Percentiles rank a stretch among this genome's conserved stretches.
Conservation (phyloP, 1,140 invertebrate species). For the Heliconius eleuchia region DNA sequence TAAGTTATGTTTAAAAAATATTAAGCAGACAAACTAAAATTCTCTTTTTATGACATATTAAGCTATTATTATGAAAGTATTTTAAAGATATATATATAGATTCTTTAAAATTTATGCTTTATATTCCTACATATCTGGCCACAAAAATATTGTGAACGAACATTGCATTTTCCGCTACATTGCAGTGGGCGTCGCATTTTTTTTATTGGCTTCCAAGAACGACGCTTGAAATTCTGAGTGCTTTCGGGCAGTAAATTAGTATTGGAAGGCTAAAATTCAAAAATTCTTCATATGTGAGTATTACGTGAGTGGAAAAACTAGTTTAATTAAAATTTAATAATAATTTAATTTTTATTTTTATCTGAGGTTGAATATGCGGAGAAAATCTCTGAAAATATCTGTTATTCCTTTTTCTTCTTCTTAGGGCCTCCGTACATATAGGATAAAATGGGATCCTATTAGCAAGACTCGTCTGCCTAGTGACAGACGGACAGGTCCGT, state of each 20-base stretch:
- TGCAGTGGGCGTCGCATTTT: not conserved
- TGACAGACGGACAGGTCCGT: too few relatives aligned
- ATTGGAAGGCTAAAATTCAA: constrained; percentile 5
- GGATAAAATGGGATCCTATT: too few relatives aligned
- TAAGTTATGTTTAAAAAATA: too few relatives aligned
- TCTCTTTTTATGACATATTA: not conserved
- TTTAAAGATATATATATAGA: not conserved
- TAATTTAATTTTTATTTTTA: too few relatives aligned
- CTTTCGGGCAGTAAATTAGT: constrained; percentile 7
- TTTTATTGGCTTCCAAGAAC: constrained; percentile 14
- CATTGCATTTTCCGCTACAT: not conserved
- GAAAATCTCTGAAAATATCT: too few relatives aligned
- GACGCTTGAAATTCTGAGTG: constrained; percentile 3
- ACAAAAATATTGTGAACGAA: constrained; percentile 1
- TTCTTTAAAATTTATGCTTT: not conserved
- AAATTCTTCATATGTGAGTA: not conserved
- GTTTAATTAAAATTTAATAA: too few relatives aligned
- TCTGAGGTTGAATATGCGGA: too few relatives aligned
- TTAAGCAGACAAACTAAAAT: too few relatives aligned
- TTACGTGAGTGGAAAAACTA: not conserved
- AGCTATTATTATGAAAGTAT: not conserved
- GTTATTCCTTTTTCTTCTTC: too few relatives aligned
- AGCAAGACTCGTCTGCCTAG: too few relatives aligned
- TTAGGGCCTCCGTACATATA: too few relatives aligned
- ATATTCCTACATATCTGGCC: not conserved